Conservation (phyloP, 2,797 vertebrate species). For the Lophius americanus region DNA sequence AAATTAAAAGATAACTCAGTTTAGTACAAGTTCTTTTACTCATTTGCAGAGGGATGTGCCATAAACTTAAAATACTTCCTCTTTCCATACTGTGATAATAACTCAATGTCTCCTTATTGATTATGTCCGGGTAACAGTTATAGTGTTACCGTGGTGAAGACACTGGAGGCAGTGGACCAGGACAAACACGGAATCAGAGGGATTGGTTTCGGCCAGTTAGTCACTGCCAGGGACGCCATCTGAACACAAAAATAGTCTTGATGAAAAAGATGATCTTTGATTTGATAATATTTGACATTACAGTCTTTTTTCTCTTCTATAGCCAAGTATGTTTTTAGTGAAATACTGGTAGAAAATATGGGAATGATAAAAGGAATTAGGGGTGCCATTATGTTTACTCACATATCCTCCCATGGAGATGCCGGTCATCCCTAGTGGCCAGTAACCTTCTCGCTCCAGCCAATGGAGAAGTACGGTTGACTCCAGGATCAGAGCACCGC, state of each 20-base stretch:
- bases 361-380: neutral
- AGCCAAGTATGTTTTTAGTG: neutral
- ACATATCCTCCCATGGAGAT: constrained; percentile 99
- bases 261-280: no score
- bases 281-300: no score
- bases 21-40: no score
- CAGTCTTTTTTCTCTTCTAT: neutral
- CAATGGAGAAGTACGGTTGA: constrained; percentile 93
- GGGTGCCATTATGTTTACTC: constrained; percentile 64
- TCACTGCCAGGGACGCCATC: constrained; percentile 98
- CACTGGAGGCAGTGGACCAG: constrained; percentile 97
- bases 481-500: constrained; percentile 94
- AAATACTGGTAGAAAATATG: no score
- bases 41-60: no score
- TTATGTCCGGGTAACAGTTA: neutral
- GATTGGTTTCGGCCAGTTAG: constrained; percentile 97
- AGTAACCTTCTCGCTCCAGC: constrained; percentile 95
- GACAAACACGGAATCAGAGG: constrained; percentile 96
- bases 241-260: constrained; percentile 56
- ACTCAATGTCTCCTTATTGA: no score
- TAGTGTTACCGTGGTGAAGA: constrained; percentile 93
- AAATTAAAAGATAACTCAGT: no score
- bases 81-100: no score
- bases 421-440: constrained; percentile 96
- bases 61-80: no score